A percentile compares a stretch with the other conserved stretches of the same genome.
phyloP scores from a whole-genome alignment of 2,888 invertebrate species.

The Dryococelus australis region DNA sequence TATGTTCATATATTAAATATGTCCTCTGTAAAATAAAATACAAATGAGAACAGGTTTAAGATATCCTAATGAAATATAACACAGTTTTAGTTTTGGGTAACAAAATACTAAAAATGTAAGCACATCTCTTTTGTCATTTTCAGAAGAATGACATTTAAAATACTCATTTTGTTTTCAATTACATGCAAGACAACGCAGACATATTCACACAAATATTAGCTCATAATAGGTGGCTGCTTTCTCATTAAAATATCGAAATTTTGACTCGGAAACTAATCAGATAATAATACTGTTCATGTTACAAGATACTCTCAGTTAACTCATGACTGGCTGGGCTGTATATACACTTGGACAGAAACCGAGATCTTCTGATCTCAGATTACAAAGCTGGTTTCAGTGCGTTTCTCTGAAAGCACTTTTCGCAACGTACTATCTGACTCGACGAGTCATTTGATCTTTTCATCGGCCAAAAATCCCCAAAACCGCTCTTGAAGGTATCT shows the following conservation, averaged over 20 bases:
- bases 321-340: neutral
- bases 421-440: neutral
- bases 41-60: too few relatives aligned
- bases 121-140: too few relatives aligned
- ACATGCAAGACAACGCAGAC: too few relatives aligned
- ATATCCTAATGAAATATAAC: too few relatives aligned
- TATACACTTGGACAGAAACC: neutral
- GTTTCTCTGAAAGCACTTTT: conserved; percentile 6
- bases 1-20: too few relatives aligned
- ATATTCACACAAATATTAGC: neutral
- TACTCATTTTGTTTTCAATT: too few relatives aligned
- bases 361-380: neutral
- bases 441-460: conserved; percentile 37
- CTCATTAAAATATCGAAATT: neutral
- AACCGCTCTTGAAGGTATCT: conserved; percentile 51
- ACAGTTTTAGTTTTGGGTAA: too few relatives aligned
- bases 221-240: neutral
- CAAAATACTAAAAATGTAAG: too few relatives aligned
- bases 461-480: conserved; percentile 49
- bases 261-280: neutral
- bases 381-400: neutral
- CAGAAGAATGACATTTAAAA: too few relatives aligned
- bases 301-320: conserved; percentile 6
- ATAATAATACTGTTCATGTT: neutral
- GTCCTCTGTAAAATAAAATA: too few relatives aligned